Base-by-base conservation (phyloP, 1,140 invertebrate species). In the Berghia stephanieae region DNA sequence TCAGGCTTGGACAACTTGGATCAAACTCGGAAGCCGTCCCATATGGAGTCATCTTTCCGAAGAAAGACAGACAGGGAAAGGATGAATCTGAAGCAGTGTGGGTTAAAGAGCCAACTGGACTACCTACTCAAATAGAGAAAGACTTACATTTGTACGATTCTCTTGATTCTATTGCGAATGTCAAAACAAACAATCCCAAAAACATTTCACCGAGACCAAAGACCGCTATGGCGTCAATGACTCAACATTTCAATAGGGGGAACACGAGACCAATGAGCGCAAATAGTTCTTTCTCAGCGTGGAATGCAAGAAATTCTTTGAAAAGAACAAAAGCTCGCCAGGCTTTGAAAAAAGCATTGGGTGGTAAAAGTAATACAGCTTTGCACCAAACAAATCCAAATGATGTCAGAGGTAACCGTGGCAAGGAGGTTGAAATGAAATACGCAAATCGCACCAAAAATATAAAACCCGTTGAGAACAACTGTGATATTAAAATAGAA, bases 291-390 rank as follows among this genome's bases (percentile, higher is more conserved):
- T 27, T 74, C 21, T 24, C 31, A 0, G 44, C 42, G 60, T 77
- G 79, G 79, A 77, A 77, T 27, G 38, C 72, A 18, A 55, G 63
- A 5, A 52, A 27, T 1, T 80, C 79, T 1, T 63, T 80, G 44
- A 82, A 81, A 66, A 71, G 79, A 66, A 83, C 78, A 49, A 82
- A 78, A 78, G 83, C 85, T 27, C 36, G 83, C 49, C 75, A 73
- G 46, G 78, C 80, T 16, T 74, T 86, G 16, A 81, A 80, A 70
- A 75, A 81, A 60, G 83, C 83, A 34, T 70, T 86, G 0, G 78
- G 67, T 42, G 69, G 60, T 24, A 46, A 63, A n/a, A 60, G 55
- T 43, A 72, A 75, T 67, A 38, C 74, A 4, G 34, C 77, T 24
- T 21, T 69, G 34, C 60, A 74, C n/a, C 42, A 40, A 44, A 43